Evolutionary conservation across 2,113 vertebrate species (phyloP).

Genomic region (Melanotaenia duboulayi): DNA sequence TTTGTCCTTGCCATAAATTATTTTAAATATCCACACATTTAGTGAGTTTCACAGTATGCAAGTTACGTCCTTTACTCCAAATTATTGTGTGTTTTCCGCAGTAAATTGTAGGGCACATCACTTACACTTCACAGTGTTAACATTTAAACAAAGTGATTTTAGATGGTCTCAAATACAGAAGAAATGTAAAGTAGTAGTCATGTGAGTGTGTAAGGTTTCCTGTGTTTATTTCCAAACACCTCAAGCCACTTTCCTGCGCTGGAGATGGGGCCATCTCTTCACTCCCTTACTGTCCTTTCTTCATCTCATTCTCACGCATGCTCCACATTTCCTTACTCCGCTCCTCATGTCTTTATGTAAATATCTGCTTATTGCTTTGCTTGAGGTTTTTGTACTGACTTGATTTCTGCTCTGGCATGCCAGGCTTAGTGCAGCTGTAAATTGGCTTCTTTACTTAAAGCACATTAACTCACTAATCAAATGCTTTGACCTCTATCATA

Average conservation of each 20-base stretch:
- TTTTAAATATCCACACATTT: not conserved
- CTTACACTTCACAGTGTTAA: conserved; percentile 12
- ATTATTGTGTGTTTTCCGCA: not conserved
- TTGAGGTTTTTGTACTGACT: conserved; percentile 24
- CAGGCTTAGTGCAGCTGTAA: conserved; percentile 3
- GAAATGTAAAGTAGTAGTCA: not conserved
- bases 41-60: conserved; percentile 24
- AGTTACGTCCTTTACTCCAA: conserved; percentile 8
- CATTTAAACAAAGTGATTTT: conserved; percentile 26
- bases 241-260: conserved; percentile 31
- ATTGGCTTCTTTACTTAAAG: not conserved
- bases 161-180: not conserved
- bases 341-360: not conserved
- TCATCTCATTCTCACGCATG: conserved; percentile 21
- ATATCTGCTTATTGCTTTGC: conserved; percentile 18
- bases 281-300: conserved; percentile 5
- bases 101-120: conserved; percentile 6
- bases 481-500: not conserved
- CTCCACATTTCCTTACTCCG: conserved; percentile 4
- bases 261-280: conserved; percentile 54
- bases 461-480: not conserved
- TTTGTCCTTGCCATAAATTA: not conserved
- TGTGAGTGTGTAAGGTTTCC: conserved; percentile 69
- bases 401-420: conserved; percentile 33
- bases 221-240: conserved; percentile 78